These are phyloP conservation scores for Pseudomyrmex concolor DNA, from an alignment of 1,140 invertebrate genomes.

Conservation along the genomic window DNA sequence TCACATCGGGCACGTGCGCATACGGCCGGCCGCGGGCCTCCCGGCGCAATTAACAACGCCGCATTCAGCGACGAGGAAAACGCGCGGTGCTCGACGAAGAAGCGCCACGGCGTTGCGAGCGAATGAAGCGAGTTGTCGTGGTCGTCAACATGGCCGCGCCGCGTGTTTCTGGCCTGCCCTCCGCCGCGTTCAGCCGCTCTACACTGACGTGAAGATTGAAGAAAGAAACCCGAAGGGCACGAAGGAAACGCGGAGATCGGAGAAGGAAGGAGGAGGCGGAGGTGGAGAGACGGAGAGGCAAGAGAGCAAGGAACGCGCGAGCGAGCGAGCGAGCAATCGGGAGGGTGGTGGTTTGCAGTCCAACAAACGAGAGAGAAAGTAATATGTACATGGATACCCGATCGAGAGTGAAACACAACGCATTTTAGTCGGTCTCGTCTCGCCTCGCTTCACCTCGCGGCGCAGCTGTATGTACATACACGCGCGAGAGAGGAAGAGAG, in stretches of 20 bases:
- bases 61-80: slow-evolving; percentile 57
- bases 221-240: slow-evolving; percentile 70
- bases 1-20: slow-evolving; percentile 69
- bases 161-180: slow-evolving; percentile 59
- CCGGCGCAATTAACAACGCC: slow-evolving; percentile 61
- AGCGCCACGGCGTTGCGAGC: slow-evolving; percentile 57
- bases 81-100: slow-evolving; percentile 51
- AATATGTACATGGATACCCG: neutral
- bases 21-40: slow-evolving; percentile 50
- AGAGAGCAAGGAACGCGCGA: slow-evolving; percentile 40
- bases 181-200: slow-evolving; percentile 69
- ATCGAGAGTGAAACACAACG: slow-evolving; percentile 43
- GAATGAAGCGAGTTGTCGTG: slow-evolving; percentile 67
- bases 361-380: slow-evolving; percentile 66
- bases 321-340: slow-evolving; percentile 34
- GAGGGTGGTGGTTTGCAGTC: slow-evolving; percentile 45
- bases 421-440: no score
- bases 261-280: no score
- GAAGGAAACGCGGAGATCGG: slow-evolving; percentile 43
- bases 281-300: neutral
- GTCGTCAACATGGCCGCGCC: slow-evolving; percentile 74
- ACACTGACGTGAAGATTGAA: slow-evolving; percentile 75
- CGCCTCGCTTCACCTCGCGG: neutral
- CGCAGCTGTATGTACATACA: neutral
- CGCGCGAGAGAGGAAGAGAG: slow-evolving; percentile 1